Base-by-base conservation (phyloP, 2,888 invertebrate species). In the Clunio marinus region DNA sequence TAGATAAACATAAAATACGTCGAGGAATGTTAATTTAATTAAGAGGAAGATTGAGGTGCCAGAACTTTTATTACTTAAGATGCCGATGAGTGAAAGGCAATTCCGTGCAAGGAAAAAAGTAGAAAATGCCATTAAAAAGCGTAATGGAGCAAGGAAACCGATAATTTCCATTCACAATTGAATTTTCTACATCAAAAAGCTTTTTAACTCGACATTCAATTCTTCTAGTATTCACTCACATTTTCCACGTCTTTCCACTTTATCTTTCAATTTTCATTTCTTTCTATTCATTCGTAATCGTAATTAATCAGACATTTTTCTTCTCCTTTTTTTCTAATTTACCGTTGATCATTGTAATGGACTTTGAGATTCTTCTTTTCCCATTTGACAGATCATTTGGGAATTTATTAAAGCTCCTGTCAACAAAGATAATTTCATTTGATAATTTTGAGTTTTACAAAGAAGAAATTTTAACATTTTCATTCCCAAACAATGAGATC, bases 131-230 rank as follows among this genome's bases (percentile, higher is more conserved):
- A 63, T 63, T 63, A 63, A 37, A 22, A 60, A 60, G 22, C 22
- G 60, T 63, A 63, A 63, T 63, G 45, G 45, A 63, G 63, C 63
- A 63, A 63, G 63, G 59, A 63, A 63, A 63, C 45, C 46, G 17
- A 63, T 46, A 45, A 63, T 63, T 63, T 63, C 63, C 45, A 62
- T 62, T 25, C 27, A 37, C 63, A 63, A 63, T 63, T 63, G 63
- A 63, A 63, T 60, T 22, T 37, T 46, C 17, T 27, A 63, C 63
- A 63, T 63, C 63, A 63, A 63, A 63, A 63, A 63, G 63, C 63
- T 63, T 63, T 63, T 63, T n/a, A n/a, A n/a, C n/a, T n/a, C n/a
- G n/a, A n/a, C n/a, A n/a, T n/a, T n/a, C n/a, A n/a, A n/a, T n/a
- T n/a, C n/a, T n/a, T n/a, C n/a, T n/a, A n/a, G n/a, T n/a, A n/a